Conservation (phyloP, 92 coral and sea anemone species). For the Pocillopora meandrina region DNA sequence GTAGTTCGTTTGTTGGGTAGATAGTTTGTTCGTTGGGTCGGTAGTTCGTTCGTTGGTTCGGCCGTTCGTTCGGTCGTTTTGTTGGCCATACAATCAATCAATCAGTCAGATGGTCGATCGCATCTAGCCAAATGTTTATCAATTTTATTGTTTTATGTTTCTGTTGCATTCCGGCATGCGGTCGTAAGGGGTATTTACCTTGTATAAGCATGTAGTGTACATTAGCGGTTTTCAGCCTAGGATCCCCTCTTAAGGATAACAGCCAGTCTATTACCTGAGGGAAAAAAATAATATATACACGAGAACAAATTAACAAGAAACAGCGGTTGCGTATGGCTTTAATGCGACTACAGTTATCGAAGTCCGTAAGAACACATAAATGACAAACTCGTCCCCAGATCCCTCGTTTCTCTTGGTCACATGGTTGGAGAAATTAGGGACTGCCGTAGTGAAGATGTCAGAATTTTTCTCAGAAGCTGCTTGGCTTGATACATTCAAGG, state of each 20-base stretch:
- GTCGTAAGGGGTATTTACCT: slow-evolving; percentile 25
- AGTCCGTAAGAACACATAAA: no score
- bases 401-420: no score
- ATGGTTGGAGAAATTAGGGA: no score
- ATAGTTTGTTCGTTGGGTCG: neutral
- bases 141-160: neutral
- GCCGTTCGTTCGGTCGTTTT: neutral
- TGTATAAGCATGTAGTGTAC: slow-evolving; percentile 31
- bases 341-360: neutral
- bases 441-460: no score
- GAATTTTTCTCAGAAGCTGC: no score
- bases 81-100: neutral
- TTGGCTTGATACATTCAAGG: no score
- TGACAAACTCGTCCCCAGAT: no score
- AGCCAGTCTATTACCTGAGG: slow-evolving; percentile 65
- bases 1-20: no score
- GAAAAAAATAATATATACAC: neutral
- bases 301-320: neutral
- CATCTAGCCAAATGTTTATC: neutral
- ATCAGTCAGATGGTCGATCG: neutral
- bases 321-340: neutral
- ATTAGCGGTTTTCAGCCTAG: slow-evolving; percentile 3
- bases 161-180: no score
- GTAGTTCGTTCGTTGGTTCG: neutral
- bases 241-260: slow-evolving; percentile 40